Evolutionary conservation across 2,113 vertebrate species (phyloP).

Genomic region (Sterrhoptilus dennistouni): DNA sequence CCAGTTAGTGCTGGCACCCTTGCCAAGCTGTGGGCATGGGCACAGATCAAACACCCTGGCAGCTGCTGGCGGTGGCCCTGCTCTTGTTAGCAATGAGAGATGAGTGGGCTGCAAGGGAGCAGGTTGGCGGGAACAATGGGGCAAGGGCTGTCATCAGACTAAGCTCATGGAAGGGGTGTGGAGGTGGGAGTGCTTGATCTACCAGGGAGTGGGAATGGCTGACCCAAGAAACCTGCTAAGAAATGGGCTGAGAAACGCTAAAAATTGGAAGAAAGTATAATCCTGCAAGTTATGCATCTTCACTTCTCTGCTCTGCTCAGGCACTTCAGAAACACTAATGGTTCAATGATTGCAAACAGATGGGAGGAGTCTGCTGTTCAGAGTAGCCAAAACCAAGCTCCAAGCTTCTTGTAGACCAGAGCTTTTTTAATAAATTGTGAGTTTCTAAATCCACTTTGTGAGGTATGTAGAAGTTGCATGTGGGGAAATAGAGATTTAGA

Average conservation of each 20-base stretch:
- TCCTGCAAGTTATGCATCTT: neutral
- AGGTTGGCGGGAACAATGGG: neutral
- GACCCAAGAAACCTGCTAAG: neutral
- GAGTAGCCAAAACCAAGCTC: neutral
- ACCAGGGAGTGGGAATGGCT: fast-evolving
- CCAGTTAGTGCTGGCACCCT: neutral
- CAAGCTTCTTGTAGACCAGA: neutral
- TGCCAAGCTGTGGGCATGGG: neutral
- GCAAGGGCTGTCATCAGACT: neutral
- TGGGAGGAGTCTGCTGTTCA: neutral
- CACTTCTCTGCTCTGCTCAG: neutral
- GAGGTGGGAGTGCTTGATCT: neutral
- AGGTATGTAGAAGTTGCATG: neutral
- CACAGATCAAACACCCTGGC: neutral
- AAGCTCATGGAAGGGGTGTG: neutral
- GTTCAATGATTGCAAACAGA: neutral
- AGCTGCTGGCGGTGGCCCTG: fast-evolving
- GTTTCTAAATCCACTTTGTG: neutral
- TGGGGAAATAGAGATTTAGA: neutral
- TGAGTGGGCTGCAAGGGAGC: neutral
- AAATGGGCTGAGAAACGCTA: neutral
- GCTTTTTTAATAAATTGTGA: neutral
- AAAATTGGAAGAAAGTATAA: neutral
- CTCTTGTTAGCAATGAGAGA: neutral
- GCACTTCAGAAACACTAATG: neutral